Percentiles rank a stretch among this genome's conserved stretches.
Evolutionary conservation across 2,797 vertebrate genomes (phyloP).

Genomic region (Sebastes trivittatus): DNA sequence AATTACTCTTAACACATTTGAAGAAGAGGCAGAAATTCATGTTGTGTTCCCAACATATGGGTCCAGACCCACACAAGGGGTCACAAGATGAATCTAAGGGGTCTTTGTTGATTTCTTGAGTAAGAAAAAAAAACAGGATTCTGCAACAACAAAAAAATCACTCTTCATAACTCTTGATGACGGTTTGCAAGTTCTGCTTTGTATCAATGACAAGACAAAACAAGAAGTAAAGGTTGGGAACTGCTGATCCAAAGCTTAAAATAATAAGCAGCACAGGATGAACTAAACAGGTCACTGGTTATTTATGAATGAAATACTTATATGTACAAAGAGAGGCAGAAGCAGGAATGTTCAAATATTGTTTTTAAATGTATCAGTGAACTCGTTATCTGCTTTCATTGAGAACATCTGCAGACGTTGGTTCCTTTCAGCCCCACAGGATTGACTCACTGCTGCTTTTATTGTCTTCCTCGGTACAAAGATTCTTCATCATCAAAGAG

Average conservation of each 20-base stretch:
- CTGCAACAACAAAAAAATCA: too few species aligned
- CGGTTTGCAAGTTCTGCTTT: too few species aligned
- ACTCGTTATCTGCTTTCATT: background rate
- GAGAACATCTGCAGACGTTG: background rate
- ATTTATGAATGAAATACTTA: background rate
- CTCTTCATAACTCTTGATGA: too few species aligned
- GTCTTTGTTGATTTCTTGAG: too few species aligned
- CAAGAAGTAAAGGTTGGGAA: too few species aligned
- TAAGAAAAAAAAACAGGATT: too few species aligned
- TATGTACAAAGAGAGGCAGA: background rate
- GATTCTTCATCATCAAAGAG: conserved; percentile 99
- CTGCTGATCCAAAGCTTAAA: rapidly evolving
- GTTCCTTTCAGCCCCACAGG: conserved; percentile 23
- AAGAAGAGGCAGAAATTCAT: too few species aligned
- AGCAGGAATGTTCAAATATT: background rate
- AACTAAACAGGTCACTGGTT: background rate
- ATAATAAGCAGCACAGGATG: background rate
- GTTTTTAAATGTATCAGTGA: background rate
- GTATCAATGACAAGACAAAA: too few species aligned
- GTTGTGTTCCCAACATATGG: rapidly evolving
- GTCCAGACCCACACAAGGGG: too few species aligned
- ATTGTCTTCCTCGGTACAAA: conserved; percentile 58
- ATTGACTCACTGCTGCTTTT: conserved; percentile 45
- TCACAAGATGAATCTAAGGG: too few species aligned
- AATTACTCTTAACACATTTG: too few species aligned